A percentile compares a stretch with the other conserved stretches of the same genome.
phyloP scores from a whole-genome alignment of 2,113 vertebrate genomes.

The Scatophagus argus region DNA sequence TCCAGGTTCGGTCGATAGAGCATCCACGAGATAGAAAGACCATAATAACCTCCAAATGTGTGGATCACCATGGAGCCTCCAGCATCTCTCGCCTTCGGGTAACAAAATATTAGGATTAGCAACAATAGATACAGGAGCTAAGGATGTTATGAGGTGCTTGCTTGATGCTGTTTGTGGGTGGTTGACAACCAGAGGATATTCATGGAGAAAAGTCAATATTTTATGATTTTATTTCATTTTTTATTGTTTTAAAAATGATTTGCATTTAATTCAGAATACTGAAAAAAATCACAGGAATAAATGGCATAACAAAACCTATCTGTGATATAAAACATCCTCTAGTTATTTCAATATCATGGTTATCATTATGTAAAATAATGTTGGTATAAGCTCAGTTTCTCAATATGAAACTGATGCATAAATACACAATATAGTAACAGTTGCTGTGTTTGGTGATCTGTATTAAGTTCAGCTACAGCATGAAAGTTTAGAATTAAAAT shows the following conservation, averaged over 20 bases:
- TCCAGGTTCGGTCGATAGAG: conserved; percentile 92
- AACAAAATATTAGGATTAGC: background rate
- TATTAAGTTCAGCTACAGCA: background rate
- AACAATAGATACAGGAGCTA: background rate
- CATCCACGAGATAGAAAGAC: conserved; percentile 91
- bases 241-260: background rate
- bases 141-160: background rate
- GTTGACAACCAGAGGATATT: background rate
- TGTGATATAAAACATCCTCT: no score
- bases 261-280: no score
- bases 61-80: conserved; percentile 99
- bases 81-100: conserved; percentile 90
- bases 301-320: no score
- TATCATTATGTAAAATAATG: no score
- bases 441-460: background rate
- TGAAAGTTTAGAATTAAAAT: background rate
- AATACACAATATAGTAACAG: background rate
- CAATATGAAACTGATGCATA: background rate
- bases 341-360: no score
- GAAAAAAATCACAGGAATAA: no score
- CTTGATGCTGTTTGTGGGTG: no score
- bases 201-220: background rate
- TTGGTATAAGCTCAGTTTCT: background rate
- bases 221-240: background rate
- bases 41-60: conserved; percentile 95